phyloP scores from a whole-genome alignment of 2,888 invertebrate species.

The Rhimphoctona megacephalus region DNA sequence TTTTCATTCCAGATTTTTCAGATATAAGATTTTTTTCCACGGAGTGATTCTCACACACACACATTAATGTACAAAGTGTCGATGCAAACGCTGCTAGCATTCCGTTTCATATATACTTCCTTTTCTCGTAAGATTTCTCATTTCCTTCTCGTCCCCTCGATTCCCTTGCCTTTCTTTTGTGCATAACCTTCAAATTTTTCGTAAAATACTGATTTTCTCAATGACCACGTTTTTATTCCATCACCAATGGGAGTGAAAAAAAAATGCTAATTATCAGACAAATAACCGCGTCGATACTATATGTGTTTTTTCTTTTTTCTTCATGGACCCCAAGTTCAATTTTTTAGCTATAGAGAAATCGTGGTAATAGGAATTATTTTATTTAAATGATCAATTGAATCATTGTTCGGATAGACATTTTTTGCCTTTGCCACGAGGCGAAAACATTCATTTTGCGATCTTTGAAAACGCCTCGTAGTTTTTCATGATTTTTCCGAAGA shows the following conservation, averaged over 20 bases:
- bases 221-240: slow-evolving; percentile 24
- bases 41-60: neutral
- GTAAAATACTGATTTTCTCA: neutral
- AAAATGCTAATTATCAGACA: slow-evolving; percentile 8
- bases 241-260: neutral
- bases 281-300: neutral
- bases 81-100: neutral
- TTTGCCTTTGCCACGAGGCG: slow-evolving; percentile 14
- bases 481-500: neutral
- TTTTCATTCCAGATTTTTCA: slow-evolving; percentile 1
- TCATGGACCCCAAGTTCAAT: slow-evolving; percentile 16
- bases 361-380: slow-evolving; percentile 5
- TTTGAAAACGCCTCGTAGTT: neutral
- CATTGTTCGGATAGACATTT: neutral
- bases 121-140: slow-evolving; percentile 13
- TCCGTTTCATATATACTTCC: slow-evolving; percentile 1
- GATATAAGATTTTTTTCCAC: slow-evolving; percentile 5
- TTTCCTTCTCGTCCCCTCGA: slow-evolving; percentile 4
- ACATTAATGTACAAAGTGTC: neutral
- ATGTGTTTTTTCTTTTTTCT: slow-evolving; percentile 23
- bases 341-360: slow-evolving; percentile 39
- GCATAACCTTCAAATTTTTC: slow-evolving; percentile 73
- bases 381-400: slow-evolving; percentile 24
- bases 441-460: neutral
- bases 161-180: slow-evolving; percentile 29